Evolutionary conservation across 2,113 vertebrate genomes (phyloP).

Genomic region (Odocoileus virginianus): DNA sequence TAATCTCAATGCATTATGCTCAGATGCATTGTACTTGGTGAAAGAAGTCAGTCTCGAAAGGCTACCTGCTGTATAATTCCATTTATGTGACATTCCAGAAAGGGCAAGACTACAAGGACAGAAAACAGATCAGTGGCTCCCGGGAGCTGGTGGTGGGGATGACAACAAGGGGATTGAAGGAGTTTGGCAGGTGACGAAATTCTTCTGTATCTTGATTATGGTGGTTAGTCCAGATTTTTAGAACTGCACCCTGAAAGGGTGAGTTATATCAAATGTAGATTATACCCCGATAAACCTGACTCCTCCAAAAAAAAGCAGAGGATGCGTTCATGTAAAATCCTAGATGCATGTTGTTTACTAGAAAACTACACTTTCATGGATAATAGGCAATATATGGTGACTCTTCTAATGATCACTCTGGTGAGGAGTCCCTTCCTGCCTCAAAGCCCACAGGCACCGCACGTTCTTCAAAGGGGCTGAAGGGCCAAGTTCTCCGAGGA

Average conservation of each 20-base stretch:
- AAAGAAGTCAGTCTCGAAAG: not conserved
- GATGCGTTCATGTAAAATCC: not conserved
- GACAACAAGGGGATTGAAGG: not conserved
- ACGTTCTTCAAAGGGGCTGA: not conserved
- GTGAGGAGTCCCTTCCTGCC: not conserved
- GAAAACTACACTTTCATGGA: not conserved
- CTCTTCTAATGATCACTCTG: fast-evolving
- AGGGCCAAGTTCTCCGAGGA: not conserved
- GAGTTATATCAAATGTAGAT: not conserved
- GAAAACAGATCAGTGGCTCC: not conserved
- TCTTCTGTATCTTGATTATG: not conserved
- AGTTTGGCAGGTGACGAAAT: not conserved
- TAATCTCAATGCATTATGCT: not conserved
- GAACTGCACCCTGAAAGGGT: not conserved
- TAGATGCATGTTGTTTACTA: not conserved
- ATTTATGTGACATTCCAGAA: not conserved
- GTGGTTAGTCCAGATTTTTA: not conserved
- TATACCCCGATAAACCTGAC: not conserved
- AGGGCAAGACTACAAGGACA: not conserved
- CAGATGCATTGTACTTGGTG: not conserved
- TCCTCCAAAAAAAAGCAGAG: not conserved
- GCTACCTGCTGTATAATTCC: not conserved
- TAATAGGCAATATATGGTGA: not conserved
- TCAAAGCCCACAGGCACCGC: fast-evolving
- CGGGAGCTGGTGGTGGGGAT: not conserved